A percentile compares a stretch with the other conserved stretches of the same genome.
Evolutionary conservation across 1,140 invertebrate species (phyloP).

Genomic region (Nomia melanderi): DNA sequence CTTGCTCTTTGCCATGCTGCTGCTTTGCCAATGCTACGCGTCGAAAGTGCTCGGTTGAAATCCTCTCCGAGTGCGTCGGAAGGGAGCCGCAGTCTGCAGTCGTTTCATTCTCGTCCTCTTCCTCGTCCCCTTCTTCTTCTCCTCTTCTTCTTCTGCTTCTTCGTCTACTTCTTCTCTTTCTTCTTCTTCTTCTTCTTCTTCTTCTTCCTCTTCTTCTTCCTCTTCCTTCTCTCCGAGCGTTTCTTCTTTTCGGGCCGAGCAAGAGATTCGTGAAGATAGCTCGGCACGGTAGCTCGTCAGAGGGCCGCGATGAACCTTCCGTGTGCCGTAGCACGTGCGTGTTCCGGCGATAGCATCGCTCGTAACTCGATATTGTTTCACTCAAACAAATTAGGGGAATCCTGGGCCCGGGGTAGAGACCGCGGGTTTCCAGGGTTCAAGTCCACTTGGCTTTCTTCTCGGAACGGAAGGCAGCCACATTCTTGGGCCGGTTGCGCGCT

Average conservation of each 20-base stretch:
- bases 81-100: slow-evolving; percentile 45
- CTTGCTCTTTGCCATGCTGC: not conserved
- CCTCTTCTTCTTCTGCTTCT: too few species aligned
- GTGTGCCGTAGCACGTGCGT: slow-evolving; percentile 76
- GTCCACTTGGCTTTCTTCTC: slow-evolving; percentile 67
- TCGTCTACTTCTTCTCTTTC: too few species aligned
- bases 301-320: slow-evolving; percentile 72
- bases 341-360: slow-evolving; percentile 74
- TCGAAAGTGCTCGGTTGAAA: slow-evolving; percentile 1
- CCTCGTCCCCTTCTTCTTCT: slow-evolving; percentile 1
- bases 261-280: slow-evolving; percentile 75
- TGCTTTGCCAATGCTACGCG: too few species aligned
- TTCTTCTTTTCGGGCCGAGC: slow-evolving; percentile 52
- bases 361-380: slow-evolving; percentile 81
- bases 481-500: slow-evolving; percentile 39
- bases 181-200: slow-evolving; percentile 57
- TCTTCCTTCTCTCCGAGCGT: slow-evolving; percentile 16
- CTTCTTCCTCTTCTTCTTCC: slow-evolving; percentile 30
- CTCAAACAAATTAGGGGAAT: slow-evolving; percentile 79
- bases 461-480: slow-evolving; percentile 60
- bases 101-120: slow-evolving; percentile 56
- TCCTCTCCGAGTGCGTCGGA: slow-evolving; percentile 32
- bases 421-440: slow-evolving; percentile 68
- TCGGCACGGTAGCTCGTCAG: slow-evolving; percentile 75
- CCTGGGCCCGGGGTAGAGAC: slow-evolving; percentile 65